Evolutionary conservation across 2,888 invertebrate species (phyloP).

Genomic region (Pyrrhia umbra): DNA sequence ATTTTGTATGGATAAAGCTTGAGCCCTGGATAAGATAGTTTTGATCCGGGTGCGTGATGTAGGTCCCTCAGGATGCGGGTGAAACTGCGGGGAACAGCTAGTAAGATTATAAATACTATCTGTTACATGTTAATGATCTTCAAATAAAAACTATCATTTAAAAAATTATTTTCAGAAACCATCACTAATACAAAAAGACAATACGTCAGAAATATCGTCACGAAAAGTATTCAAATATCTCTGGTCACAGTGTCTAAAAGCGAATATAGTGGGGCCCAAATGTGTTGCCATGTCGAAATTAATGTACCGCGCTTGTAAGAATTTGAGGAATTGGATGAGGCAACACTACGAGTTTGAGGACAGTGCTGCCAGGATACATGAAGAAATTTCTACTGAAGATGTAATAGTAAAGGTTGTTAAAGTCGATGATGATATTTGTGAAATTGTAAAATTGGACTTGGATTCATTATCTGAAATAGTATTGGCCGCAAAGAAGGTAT

Average conservation of each 20-base stretch:
- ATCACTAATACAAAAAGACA: conserved; percentile 70
- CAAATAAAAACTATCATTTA: too few species aligned
- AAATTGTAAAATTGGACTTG: conserved; percentile 77
- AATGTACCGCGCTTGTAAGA: conserved; percentile 76
- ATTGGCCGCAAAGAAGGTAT: conserved; percentile 83
- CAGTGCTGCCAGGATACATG: conserved; percentile 66
- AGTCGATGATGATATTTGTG: conserved; percentile 78
- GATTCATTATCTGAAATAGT: conserved; percentile 82
- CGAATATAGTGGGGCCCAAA: conserved; percentile 81
- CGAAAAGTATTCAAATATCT: conserved; percentile 79
- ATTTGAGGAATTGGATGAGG: conserved; percentile 78
- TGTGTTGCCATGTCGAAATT: conserved; percentile 80
- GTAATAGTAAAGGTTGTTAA: conserved; percentile 63
- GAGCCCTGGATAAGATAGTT: too few species aligned
- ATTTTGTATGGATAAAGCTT: too few species aligned
- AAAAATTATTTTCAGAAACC: conserved; percentile 75
- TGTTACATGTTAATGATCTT: too few species aligned
- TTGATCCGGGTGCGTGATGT: too few species aligned
- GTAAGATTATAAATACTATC: too few species aligned
- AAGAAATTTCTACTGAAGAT: conserved; percentile 62
- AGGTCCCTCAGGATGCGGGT: too few species aligned
- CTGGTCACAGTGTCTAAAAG: conserved; percentile 77
- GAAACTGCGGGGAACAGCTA: too few species aligned
- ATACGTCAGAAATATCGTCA: conserved; percentile 66
- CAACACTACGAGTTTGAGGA: conserved; percentile 75